Percentiles rank a stretch among this genome's conserved stretches.
phyloP scores from a whole-genome alignment of 2,113 vertebrate species.

The Plecturocebus donacophilus region DNA sequence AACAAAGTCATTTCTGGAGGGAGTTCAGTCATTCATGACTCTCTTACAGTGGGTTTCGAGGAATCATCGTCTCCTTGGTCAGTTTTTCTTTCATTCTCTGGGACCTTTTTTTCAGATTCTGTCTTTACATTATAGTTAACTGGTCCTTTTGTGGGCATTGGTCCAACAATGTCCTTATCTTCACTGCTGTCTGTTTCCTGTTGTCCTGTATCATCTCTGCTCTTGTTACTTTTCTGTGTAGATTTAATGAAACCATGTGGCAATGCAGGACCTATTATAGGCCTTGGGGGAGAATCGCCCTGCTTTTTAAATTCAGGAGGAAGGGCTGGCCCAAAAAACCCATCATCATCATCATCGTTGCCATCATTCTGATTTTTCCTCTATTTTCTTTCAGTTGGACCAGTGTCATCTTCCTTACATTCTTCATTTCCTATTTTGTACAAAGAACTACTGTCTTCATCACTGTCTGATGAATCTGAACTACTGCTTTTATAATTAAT shows the following conservation, averaged over 20 bases:
- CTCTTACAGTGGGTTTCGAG: conserved; percentile 87
- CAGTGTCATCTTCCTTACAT: conserved; percentile 80
- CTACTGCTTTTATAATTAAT: conserved; percentile 89
- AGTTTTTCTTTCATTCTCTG: conserved; percentile 96
- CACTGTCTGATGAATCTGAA: conserved; percentile 89
- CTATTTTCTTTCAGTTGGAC: conserved; percentile 81
- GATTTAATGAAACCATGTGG: conserved; percentile 93
- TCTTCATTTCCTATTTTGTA: conserved; percentile 66
- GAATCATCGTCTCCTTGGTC: conserved; percentile 83
- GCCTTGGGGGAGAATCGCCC: conserved; percentile 93
- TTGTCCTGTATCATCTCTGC: conserved; percentile 79
- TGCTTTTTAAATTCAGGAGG: conserved; percentile 96
- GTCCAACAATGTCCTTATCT: conserved; percentile 91
- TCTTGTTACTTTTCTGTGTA: conserved; percentile 82
- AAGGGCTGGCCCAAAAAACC: conserved; percentile 97
- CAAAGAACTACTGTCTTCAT: conserved; percentile 81
- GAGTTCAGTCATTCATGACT: conserved; percentile 98
- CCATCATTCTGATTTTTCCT: conserved; percentile 67
- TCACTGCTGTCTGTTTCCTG: conserved; percentile 88
- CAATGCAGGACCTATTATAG: conserved; percentile 94
- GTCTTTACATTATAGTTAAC: conserved; percentile 84
- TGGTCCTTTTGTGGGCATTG: conserved; percentile 90
- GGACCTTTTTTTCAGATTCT: conserved; percentile 94
- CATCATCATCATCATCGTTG: conserved; percentile 85
- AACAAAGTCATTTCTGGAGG: conserved; percentile 95